phyloP scores from a whole-genome alignment of 2,888 invertebrate genomes.

The Sphaerophoria taeniata region DNA sequence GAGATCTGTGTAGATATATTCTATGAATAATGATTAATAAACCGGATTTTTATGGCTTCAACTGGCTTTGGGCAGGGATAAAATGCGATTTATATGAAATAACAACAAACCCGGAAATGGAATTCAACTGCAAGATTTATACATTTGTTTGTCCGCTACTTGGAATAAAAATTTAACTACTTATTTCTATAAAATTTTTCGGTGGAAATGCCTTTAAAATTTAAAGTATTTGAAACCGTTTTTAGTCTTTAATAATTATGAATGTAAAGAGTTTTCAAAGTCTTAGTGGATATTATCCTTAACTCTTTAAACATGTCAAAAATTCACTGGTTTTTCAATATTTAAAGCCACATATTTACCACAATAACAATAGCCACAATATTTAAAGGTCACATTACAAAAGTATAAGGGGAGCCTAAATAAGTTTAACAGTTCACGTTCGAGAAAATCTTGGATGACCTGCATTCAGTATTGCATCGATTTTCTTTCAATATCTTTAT shows the following conservation, averaged over 20 bases:
- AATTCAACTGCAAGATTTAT: not conserved
- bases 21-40: constrained; percentile 53
- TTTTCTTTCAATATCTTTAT: not conserved
- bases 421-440: not conserved
- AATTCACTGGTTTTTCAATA: too few relatives aligned
- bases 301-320: too few relatives aligned
- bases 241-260: too few relatives aligned
- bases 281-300: too few relatives aligned
- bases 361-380: not conserved
- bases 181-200: too few relatives aligned
- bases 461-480: not conserved
- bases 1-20: constrained; percentile 1
- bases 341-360: too few relatives aligned
- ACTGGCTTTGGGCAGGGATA: constrained; percentile 5
- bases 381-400: not conserved
- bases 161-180: too few relatives aligned
- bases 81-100: constrained; percentile 30
- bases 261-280: too few relatives aligned
- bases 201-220: too few relatives aligned
- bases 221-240: too few relatives aligned
- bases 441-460: not conserved
- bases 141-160: not conserved
- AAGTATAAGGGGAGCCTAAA: not conserved
- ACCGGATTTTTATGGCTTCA: constrained; percentile 34
- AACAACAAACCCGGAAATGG: not conserved